phyloP scores from a whole-genome alignment of 2,888 invertebrate species.

The Noctua comes region DNA sequence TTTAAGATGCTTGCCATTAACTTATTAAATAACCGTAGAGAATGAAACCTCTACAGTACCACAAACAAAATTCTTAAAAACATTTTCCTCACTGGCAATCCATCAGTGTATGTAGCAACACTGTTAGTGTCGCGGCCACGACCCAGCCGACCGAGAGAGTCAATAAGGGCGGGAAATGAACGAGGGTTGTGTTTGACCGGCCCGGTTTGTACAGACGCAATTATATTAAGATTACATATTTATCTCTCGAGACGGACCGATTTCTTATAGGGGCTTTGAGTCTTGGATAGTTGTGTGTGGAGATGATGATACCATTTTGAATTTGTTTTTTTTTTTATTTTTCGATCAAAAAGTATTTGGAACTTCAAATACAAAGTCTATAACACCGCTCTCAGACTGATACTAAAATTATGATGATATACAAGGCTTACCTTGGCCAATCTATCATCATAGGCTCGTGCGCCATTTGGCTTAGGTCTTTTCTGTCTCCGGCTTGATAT shows the following conservation, averaged over 20 bases:
- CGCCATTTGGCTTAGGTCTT: background rate
- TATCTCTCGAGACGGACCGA: slow-evolving; percentile 85
- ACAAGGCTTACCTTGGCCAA: background rate
- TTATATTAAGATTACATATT: slow-evolving; percentile 90
- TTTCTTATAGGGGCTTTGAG: slow-evolving; percentile 82
- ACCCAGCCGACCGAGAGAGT: slow-evolving; percentile 75
- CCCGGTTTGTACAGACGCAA: slow-evolving; percentile 82
- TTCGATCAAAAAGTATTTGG: background rate
- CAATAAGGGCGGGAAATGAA: slow-evolving; percentile 82
- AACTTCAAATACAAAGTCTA: background rate
- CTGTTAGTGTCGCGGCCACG: slow-evolving; percentile 60
- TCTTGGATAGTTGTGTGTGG: slow-evolving; percentile 50
- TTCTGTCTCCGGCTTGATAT: background rate
- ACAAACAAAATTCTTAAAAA: slow-evolving; percentile 2
- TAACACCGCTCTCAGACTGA: background rate
- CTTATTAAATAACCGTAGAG: background rate
- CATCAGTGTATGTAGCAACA: slow-evolving; percentile 60
- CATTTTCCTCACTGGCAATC: slow-evolving; percentile 45
- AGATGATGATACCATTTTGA: slow-evolving; percentile 60
- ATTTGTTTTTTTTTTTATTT: background rate
- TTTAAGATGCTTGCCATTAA: background rate
- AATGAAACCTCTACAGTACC: background rate
- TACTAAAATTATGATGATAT: background rate
- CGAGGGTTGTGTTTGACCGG: slow-evolving; percentile 74
- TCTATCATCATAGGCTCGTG: background rate